These are phyloP conservation scores for Austrofundulus limnaeus DNA, from an alignment of 2,113 vertebrate genomes.

Conservation along the genomic window DNA sequence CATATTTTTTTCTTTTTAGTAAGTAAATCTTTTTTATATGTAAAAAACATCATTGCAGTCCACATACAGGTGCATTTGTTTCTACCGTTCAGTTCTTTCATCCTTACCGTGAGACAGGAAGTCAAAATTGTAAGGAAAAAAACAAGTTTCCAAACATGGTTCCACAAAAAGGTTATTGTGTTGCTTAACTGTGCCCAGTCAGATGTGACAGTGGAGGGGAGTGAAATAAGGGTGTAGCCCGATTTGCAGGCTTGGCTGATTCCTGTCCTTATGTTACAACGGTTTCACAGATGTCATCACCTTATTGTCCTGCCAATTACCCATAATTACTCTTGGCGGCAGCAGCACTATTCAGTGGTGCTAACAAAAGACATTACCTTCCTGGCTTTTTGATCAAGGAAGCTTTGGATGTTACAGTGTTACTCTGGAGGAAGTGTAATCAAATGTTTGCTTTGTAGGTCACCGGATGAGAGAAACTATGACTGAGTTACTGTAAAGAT, in stretches of 20 bases:
- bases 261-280: conserved; percentile 49
- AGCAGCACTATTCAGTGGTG: conserved; percentile 56
- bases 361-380: conserved; percentile 69
- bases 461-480: not conserved
- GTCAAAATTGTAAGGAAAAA: not conserved
- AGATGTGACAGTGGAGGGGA: conserved; percentile 59
- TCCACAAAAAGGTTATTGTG: conserved; percentile 75
- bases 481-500: not conserved
- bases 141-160: conserved; percentile 31
- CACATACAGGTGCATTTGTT: conserved; percentile 51
- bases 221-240: conserved; percentile 45
- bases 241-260: conserved; percentile 17
- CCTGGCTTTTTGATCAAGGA: conserved; percentile 53
- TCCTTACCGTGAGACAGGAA: conserved; percentile 1
- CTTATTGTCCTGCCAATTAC: conserved; percentile 79
- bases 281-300: conserved; percentile 76
- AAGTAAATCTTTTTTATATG: too few species aligned
- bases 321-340: conserved; percentile 78
- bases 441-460: conserved; percentile 24
- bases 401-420: conserved; percentile 39
- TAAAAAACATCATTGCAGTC: conserved; percentile 5
- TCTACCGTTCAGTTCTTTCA: too few species aligned
- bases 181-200: conserved; percentile 64
- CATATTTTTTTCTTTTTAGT: too few species aligned
- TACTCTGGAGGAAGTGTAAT: conserved; percentile 4